A percentile compares a stretch with the other conserved stretches of the same genome.
Evolutionary conservation across 2,888 invertebrate species (phyloP).

Genomic region (Tenthredo scrophulariae): DNA sequence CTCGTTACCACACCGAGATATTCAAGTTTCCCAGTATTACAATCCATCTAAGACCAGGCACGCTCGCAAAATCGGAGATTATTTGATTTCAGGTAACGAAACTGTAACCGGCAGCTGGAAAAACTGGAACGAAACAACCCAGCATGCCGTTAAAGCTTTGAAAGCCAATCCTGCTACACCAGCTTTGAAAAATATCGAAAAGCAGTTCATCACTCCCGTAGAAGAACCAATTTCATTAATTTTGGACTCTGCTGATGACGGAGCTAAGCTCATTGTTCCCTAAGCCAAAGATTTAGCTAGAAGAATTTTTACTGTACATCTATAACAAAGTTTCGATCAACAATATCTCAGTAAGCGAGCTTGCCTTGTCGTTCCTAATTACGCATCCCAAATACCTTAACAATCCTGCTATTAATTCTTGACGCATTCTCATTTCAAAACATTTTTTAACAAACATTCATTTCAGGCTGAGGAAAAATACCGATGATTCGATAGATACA

Average conservation of each 20-base stretch:
- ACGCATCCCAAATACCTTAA: neutral
- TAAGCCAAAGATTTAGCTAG: constrained; percentile 53
- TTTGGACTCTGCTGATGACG: constrained; percentile 66
- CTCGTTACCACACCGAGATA: neutral
- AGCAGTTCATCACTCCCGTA: constrained; percentile 57
- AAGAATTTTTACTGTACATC: constrained; percentile 10
- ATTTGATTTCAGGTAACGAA: constrained; percentile 67
- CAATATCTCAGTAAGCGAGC: constrained; percentile 51
- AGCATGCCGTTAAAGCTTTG: constrained; percentile 63
- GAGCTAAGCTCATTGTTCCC: constrained; percentile 66
- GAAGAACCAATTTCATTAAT: constrained; percentile 63
- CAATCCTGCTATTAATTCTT: neutral
- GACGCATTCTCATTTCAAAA: neutral
- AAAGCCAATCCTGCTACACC: constrained; percentile 57
- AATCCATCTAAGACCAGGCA: constrained; percentile 54
- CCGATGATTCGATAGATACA: neutral
- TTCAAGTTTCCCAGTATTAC: neutral
- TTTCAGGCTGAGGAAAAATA: constrained; percentile 38
- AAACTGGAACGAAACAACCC: constrained; percentile 65
- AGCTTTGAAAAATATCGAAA: constrained; percentile 58
- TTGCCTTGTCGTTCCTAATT: constrained; percentile 45
- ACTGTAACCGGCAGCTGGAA: constrained; percentile 59
- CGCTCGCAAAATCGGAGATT: constrained; percentile 66
- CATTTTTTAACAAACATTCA: neutral
- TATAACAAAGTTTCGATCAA: neutral